These are phyloP conservation scores for Brachionus manjavacas DNA, from an alignment of 1,140 invertebrate genomes.

Conservation along the genomic window DNA sequence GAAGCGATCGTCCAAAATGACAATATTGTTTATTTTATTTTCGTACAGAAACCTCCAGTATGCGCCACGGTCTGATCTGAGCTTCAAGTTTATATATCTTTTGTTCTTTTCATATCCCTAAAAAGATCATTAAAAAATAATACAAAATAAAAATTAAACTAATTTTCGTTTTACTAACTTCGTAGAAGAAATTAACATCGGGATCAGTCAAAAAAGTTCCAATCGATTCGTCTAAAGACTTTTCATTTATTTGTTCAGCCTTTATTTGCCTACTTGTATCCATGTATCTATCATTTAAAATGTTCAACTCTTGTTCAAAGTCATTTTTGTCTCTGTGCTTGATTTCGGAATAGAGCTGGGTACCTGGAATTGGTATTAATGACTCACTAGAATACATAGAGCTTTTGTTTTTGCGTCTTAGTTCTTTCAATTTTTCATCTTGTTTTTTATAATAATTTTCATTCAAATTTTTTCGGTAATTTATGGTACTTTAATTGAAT, in stretches of 20 bases:
- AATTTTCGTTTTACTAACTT: not conserved
- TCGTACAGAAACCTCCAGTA: slow-evolving; percentile 34
- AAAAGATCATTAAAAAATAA: not conserved
- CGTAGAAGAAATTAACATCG: slow-evolving; percentile 19
- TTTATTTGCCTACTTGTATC: not conserved
- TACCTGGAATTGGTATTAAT: slow-evolving; percentile 13
- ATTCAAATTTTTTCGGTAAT: not conserved
- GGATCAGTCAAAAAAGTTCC: not conserved
- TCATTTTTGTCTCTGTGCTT: not conserved
- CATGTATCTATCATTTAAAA: not conserved
- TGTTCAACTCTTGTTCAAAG: not conserved
- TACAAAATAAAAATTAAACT: no score
- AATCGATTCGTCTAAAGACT: not conserved
- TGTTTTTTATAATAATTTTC: not conserved
- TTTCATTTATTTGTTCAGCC: not conserved
- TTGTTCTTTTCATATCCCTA: slow-evolving; percentile 34
- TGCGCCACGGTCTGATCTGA: not conserved
- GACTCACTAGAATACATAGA: not conserved
- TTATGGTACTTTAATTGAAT: not conserved
- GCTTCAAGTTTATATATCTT: not conserved
- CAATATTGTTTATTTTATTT: slow-evolving; percentile 37
- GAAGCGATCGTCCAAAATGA: slow-evolving; percentile 20
- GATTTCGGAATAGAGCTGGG: not conserved
- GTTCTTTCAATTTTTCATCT: not conserved
- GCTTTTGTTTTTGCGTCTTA: not conserved